Base-by-base conservation (phyloP, 2,113 vertebrate species). In the Patagioenas fasciata region DNA sequence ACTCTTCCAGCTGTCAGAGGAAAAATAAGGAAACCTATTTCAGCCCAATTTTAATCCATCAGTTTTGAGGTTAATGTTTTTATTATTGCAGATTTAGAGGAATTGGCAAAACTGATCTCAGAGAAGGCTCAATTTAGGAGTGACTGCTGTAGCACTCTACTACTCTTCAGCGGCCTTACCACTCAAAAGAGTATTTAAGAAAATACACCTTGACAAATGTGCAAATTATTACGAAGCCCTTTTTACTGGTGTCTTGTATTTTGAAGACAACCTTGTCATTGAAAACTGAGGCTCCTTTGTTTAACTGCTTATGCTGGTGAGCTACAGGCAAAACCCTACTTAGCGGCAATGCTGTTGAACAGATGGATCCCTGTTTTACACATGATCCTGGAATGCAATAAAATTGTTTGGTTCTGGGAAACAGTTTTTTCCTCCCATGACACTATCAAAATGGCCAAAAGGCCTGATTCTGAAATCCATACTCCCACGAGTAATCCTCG, bases 351-450 rank as follows among this genome's bases (percentile, higher is more conserved):
- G 80, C 88, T 94, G 94, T 75, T 6, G 24, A 97, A 94, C 96
- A 97, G 96, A 97, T 96, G 96, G 47, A 96, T 90, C 88, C 90
- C 93, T 91, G 93, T 82, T 91, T 94, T 95, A 83, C 88, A 94
- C 93, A 95, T 94, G 97, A 96, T 91, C 93, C 65, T 97, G 97
- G 97, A 98, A 98, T 98, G 96, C 89, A 85, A 44, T 95, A 91
- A 96, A 97, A 97, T 97, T 91, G 65, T 83, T 93, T 96, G 58
- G 91, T 96, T 96, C 95, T 95, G 96, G 92, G 92, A 96, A 97
- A 96, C n/a, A 94, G 85, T 84, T 95, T 96, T 96, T 95, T 57
- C 75, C 86, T 97, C 87, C 78, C 87, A 42, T 95, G 93, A 85
- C 75, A 57, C 51, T 91, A 71, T 82, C 88, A 88, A 95, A 96